Base-by-base conservation (phyloP, 30 jellyfish, hydroid and myxozoan genomes). In the Turritopsis dohrnii region DNA sequence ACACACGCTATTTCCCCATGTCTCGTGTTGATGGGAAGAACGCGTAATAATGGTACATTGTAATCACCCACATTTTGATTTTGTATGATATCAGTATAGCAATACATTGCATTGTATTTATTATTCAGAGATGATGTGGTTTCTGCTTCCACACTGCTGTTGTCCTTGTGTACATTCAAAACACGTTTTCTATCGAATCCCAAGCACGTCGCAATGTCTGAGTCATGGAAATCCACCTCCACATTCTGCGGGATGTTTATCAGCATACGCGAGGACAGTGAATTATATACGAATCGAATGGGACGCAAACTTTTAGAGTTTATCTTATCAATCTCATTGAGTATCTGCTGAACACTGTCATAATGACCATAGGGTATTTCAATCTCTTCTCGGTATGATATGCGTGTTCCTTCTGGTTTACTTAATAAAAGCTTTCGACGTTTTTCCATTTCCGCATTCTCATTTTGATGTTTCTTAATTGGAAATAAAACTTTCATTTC, bases 21-120 rank as follows among this genome's bases (percentile, higher is more conserved):
- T 17, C 22, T n/a, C 23, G 54, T 73, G 31, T 29, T 83, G 41
- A 83, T 52, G 3, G 87, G 88, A 19, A 83, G 41, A 28, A 83
- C 87, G 41, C 89, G 23, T 19, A 66, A 29, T 52, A 87, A n/a
- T n/a, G 89, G 74, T 19, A 71, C 66, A 23, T 30, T 21, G 53
- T 23, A 20, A 26, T 71, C 88, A 19, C 88, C 88, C 21, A 83
- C 88, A 28, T 52, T 53, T 71, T 83, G 89, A 71, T 71, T 71
- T 28, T 53, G 28, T 22, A 84, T 41, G 74, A 84, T 84, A 30
- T 74, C 82, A 19, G 90, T 84, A 30, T 84, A 54, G 28, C 71
- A 24, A 54, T 75, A 84, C 28, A 74, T 25, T 19, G 85, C 8
- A 75, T 75, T 22, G 26, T 29, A 72, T 17, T 53, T 25, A 65